Evolutionary conservation across 2,888 invertebrate genomes (phyloP), one percentile per base, ranked within the genome.

Genomic region (Hybos culiciformis): DNA sequence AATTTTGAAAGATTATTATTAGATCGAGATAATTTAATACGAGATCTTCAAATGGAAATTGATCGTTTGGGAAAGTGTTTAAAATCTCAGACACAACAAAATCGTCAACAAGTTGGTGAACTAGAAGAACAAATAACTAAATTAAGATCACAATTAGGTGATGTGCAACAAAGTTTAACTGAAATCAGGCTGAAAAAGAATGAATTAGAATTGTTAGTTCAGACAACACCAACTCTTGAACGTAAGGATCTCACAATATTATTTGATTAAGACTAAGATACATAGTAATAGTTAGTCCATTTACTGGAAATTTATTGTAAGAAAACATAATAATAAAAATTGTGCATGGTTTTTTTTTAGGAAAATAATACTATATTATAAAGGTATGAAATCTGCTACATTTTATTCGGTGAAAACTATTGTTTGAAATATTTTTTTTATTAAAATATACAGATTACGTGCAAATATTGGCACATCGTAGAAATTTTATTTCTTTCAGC

Each of bases 11-110:
- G 50, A 42, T 43, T 73, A 2, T 57, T 77, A 9, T 59, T 71
- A 8, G 77, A 78, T 55, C 60, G 85, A 44, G 86, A 87, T 61
- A 72, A 76, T 46, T 69, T 88, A 34, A 88, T 90, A 50, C 80
- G 82, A 48, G 83, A 87, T 56, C 70, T 91, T 50, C 80, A 83
- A 60, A 77, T 76, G 50, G 86, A 88, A 62, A 48, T 55, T 12
- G 52, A 53, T 24, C 38, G 53, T 19, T 44, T 55, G 33, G 45
- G 52, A 7, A 53, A 48, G 41, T 39, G 39, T 32, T 24, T 52
- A 8, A 50, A 52, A 38, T 32, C 47, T n/a, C 46, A 48, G 39
- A 48, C 48, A 15, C 45, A 48, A 14, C 43, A 46, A 17, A 48
- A 52, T 17, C 45, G 51, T 11, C 51, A 53, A 15, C 47, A 52